Evolutionary conservation across 2,888 invertebrate species (phyloP).

Genomic region (Polymixis lichenea): DNA sequence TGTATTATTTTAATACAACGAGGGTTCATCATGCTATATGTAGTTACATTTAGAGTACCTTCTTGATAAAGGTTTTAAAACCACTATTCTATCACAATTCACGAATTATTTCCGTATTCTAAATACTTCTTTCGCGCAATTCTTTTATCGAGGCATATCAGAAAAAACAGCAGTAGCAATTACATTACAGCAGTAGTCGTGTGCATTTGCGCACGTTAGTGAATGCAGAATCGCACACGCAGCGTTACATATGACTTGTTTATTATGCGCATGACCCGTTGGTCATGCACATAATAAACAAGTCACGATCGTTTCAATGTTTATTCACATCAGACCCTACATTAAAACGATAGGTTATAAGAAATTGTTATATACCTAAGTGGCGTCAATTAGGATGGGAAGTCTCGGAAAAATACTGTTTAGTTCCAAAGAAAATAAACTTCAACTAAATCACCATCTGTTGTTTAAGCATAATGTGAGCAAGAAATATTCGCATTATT

Average conservation of each 20-base stretch:
- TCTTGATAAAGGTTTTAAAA: background rate
- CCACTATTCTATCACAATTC: background rate
- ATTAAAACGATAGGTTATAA: background rate
- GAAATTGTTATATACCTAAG: background rate
- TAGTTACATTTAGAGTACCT: background rate
- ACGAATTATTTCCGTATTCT: background rate
- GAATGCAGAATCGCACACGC: conserved; percentile 11
- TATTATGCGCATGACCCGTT: no score
- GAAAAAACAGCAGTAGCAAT: background rate
- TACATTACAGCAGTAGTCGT: conserved; percentile 5
- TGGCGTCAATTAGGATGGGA: no score
- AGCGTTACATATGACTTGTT: conserved; percentile 8
- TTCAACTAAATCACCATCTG: background rate
- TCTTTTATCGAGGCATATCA: background rate
- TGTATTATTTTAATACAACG: conserved; percentile 19
- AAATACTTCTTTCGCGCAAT: background rate
- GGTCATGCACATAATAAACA: conserved; percentile 12
- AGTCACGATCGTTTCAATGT: conserved; percentile 25
- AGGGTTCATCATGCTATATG: background rate
- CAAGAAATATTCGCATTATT: background rate
- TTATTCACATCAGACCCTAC: background rate
- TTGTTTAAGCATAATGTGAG: background rate
- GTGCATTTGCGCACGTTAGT: conserved; percentile 5
- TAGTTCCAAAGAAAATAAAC: background rate
- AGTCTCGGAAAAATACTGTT: background rate